Evolutionary conservation across 2,113 vertebrate species (phyloP), one percentile per base, ranked within the genome.

Genomic region (Nestor notabilis): DNA sequence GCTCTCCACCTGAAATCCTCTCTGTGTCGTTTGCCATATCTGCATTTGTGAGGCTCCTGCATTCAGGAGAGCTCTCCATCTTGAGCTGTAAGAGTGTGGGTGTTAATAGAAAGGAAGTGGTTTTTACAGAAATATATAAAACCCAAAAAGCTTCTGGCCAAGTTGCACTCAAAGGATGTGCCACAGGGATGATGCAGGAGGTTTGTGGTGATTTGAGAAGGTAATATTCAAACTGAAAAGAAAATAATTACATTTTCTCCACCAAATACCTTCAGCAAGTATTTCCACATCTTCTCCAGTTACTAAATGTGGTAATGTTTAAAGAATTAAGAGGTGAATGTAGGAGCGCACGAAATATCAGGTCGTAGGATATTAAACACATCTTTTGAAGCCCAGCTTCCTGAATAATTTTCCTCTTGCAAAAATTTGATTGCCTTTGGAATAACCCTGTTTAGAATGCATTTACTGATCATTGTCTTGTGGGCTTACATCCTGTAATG

Each of bases 11-110:
- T 35, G 81, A 93, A 93, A 83, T 92, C 92, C 49, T 83, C 81
- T 49, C 78, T 37, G 35, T 1, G 1, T 83, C 55, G 69, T 55
- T 77, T 77, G 49, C 76, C 35, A 4, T 43, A 50, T 52, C 65
- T 5, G 2, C 43, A 7, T 90, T 90, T 8, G 53, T 52, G 61
- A 58, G 84, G 71, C 58, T n/a, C 31, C 50, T 35, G 66, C 43
- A 16, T 74, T 93, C 33, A 2, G 33, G 66, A 97, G 96, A 89
- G 75, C 92, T 89, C 71, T 95, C 52, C 49, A 47, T 75, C 88
- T 60, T 23, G 70, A 76, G 85, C 83, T 80, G 18, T 52, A 50
- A 43, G n/a, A 87, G 31, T 39, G 63, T 78, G 58, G n/a, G 37
- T 85, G 70, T 89, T 95, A 80, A 91, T 80, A 75, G 83, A 91